Conservation (phyloP, 2,888 invertebrate species). For the Norana najaformis region DNA sequence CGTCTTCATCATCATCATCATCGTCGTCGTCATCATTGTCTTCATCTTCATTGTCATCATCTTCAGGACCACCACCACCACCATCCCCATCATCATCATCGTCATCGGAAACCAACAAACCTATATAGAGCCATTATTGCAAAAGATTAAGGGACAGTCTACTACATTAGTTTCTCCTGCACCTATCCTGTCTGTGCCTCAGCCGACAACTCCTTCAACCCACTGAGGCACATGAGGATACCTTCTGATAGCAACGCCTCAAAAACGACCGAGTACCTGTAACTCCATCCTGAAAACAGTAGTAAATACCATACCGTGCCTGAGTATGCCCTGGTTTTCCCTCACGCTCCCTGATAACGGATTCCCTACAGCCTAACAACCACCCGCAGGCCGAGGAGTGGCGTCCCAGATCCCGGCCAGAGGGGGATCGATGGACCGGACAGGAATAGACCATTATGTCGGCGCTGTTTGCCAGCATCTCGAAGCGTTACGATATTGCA, state of each 20-base stretch:
- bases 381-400: neutral
- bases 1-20: conserved; percentile 21
- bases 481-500: neutral
- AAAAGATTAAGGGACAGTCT: no score
- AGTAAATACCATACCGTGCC: neutral
- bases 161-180: no score
- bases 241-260: neutral
- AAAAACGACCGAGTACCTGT: neutral
- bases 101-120: neutral
- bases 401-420: neutral
- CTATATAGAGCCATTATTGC: no score
- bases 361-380: neutral
- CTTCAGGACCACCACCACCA: neutral
- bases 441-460: neutral
- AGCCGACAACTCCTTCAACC: no score
- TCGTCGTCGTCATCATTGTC: conserved; percentile 20
- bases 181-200: neutral
- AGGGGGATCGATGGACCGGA: neutral
- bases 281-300: neutral
- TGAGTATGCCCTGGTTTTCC: neutral
- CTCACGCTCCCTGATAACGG: no score
- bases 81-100: neutral
- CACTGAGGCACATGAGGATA: neutral
- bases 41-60: no score
- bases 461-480: neutral